These are phyloP conservation scores for Anticlea derivata DNA, from an alignment of 2,888 invertebrate species.

Conservation along the genomic window DNA sequence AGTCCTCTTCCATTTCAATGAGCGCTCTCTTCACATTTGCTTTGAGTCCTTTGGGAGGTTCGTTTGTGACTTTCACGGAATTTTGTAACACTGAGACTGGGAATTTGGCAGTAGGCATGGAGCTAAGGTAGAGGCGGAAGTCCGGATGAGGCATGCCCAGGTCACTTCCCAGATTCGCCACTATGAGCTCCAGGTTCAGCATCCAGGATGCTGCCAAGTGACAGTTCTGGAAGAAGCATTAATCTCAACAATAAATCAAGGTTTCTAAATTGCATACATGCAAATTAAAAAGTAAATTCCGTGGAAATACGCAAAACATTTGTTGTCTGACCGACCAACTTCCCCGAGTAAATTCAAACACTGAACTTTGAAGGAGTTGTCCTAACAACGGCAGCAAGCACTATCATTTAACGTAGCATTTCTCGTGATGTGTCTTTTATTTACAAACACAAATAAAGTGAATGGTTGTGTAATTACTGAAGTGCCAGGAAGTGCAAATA, in stretches of 20 bases:
- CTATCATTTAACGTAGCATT: no score
- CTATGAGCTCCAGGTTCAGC: slow-evolving; percentile 90
- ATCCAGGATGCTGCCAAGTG: slow-evolving; percentile 98
- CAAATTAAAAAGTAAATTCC: no score
- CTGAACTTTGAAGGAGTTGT: no score
- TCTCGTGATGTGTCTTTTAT: no score
- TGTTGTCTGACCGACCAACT: no score
- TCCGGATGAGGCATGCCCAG: slow-evolving; percentile 86
- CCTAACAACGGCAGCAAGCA: no score
- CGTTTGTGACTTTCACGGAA: slow-evolving; percentile 96
- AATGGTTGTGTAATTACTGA: no score
- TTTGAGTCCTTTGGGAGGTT: slow-evolving; percentile 95
- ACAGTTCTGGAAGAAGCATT: slow-evolving; percentile 88
- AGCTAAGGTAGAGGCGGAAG: slow-evolving; percentile 94
- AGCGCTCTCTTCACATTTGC: slow-evolving; percentile 94
- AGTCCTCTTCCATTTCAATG: slow-evolving; percentile 89
- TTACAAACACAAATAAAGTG: no score
- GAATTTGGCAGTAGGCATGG: slow-evolving; percentile 94
- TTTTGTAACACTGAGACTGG: slow-evolving; percentile 96
- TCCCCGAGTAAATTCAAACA: no score
- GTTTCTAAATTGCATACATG: background rate
- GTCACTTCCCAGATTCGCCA: slow-evolving; percentile 88
- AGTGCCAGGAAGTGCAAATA: no score
- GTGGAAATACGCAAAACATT: no score
- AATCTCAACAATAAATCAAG: background rate